phyloP scores from a whole-genome alignment of 2,797 vertebrate species.

The Diplodus sargus region DNA sequence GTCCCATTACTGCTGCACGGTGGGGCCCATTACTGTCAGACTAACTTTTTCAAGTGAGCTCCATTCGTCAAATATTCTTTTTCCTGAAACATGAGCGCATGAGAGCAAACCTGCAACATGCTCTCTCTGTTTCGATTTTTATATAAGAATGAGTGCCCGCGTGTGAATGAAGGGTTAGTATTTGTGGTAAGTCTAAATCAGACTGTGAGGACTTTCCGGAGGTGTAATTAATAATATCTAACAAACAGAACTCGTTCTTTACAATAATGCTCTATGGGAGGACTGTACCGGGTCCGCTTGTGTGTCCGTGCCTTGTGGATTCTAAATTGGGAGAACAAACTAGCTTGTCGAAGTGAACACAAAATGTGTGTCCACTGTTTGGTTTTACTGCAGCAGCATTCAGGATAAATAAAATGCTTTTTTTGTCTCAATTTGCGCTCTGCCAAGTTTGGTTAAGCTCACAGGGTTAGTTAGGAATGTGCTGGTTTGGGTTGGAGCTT shows the following conservation, averaged over 20 bases:
- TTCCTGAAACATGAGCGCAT: not conserved
- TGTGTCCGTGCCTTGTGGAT: not conserved
- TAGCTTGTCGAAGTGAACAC: not conserved
- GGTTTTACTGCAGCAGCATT: conserved; percentile 14
- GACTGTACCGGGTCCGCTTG: not conserved
- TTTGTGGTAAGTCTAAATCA: conserved; percentile 25
- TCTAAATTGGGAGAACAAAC: conserved; percentile 1
- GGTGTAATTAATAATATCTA: conserved; percentile 44
- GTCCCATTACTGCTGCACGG: conserved; percentile 52
- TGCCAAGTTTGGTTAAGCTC: conserved; percentile 30
- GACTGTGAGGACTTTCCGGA: conserved; percentile 23
- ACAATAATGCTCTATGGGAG: conserved; percentile 16
- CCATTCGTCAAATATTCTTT: conserved; percentile 25
- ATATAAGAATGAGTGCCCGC: not conserved
- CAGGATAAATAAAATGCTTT: conserved; percentile 16
- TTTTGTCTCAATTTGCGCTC: conserved; percentile 24
- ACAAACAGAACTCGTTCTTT: conserved; percentile 40
- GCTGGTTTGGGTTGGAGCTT: not conserved
- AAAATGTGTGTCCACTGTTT: conserved; percentile 17
- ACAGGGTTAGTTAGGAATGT: conserved; percentile 8
- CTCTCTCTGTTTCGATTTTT: not conserved
- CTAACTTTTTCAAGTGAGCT: conserved; percentile 44
- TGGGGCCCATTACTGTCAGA: conserved; percentile 46
- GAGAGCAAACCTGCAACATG: not conserved
- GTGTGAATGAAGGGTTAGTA: conserved; percentile 15